phyloP scores from a whole-genome alignment of 2,113 vertebrate genomes.

The Anthoscopus minutus region DNA sequence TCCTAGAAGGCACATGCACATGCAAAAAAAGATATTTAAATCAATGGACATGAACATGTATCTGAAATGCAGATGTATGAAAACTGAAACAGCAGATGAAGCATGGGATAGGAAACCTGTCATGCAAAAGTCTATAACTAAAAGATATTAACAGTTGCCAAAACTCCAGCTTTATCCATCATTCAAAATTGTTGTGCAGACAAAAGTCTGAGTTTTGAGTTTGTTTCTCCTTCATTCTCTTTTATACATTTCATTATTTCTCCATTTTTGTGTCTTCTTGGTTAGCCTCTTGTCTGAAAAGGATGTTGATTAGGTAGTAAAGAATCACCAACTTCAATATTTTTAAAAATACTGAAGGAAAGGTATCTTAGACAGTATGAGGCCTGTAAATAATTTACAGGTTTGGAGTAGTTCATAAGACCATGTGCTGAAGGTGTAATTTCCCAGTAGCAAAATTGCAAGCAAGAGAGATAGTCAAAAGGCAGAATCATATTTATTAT shows the following conservation, averaged over 20 bases:
- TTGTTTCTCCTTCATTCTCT: not conserved
- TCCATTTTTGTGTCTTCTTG: not conserved
- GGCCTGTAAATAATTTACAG: slow-evolving; percentile 29
- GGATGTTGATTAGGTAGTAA: not conserved
- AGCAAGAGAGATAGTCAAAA: not conserved
- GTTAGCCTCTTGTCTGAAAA: not conserved
- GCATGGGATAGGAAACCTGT: not conserved
- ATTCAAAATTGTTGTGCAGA: not conserved
- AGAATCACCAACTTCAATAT: not conserved
- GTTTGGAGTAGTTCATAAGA: not conserved
- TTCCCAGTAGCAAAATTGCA: not conserved
- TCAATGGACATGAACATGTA: not conserved
- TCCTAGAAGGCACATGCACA: not conserved
- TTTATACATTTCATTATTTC: not conserved
- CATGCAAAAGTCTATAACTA: not conserved
- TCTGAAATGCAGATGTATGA: not conserved
- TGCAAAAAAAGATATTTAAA: not conserved
- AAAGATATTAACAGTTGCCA: not conserved
- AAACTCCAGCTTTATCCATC: not conserved
- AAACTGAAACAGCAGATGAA: not conserved
- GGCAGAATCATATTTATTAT: slow-evolving; percentile 3
- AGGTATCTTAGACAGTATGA: not conserved
- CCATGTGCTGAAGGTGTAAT: not conserved
- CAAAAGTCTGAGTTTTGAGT: not conserved
- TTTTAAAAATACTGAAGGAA: not conserved